phyloP scores from a whole-genome alignment of 2,888 invertebrate genomes.

The Diaphora mendica region DNA sequence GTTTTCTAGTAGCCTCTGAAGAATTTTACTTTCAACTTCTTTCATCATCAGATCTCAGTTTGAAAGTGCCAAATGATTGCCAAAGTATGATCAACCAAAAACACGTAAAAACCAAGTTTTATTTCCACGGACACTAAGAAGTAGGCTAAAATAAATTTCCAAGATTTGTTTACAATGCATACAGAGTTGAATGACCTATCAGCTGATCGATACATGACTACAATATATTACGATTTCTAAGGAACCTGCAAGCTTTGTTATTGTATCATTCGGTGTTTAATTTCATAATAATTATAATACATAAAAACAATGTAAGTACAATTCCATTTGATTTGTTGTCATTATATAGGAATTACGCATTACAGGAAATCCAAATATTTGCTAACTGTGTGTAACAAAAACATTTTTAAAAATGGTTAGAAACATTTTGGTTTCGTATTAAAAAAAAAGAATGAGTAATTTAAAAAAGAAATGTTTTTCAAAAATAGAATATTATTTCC shows the following conservation, averaged over 20 bases:
- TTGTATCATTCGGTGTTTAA: conserved; percentile 5
- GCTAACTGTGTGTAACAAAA: too few species aligned
- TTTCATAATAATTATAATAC: background rate
- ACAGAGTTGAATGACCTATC: conserved; percentile 23
- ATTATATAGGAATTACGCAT: background rate
- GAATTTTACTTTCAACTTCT: background rate
- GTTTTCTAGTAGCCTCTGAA: background rate
- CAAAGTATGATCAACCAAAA: background rate
- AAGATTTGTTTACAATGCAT: conserved; percentile 1
- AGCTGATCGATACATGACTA: conserved; percentile 33
- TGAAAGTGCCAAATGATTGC: background rate
- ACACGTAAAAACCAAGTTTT: background rate
- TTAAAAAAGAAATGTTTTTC: too few species aligned
- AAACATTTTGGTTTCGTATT: too few species aligned
- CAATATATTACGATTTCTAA: background rate
- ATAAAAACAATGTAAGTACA: background rate
- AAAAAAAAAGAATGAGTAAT: too few species aligned
- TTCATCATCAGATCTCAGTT: background rate
- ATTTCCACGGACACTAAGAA: background rate
- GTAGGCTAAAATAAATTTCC: background rate
- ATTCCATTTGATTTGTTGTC: background rate
- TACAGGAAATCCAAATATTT: background rate
- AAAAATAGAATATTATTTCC: too few species aligned
- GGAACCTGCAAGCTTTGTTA: conserved; percentile 9
- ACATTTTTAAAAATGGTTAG: too few species aligned